These are phyloP conservation scores for Dilophus febrilis DNA, from an alignment of 2,888 invertebrate species.

Conservation along the genomic window DNA sequence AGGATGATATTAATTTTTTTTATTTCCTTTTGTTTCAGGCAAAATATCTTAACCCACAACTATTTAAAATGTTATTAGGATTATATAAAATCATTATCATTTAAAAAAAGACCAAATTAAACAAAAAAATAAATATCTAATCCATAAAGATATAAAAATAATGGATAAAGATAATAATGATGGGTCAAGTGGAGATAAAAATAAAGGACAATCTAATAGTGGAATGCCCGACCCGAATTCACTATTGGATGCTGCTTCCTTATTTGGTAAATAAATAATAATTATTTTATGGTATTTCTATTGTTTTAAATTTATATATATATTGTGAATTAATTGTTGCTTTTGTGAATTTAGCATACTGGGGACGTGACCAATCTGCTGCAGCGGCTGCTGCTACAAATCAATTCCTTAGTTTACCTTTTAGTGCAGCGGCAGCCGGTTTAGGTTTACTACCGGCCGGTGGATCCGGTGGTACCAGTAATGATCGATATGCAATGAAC, in stretches of 20 bases:
- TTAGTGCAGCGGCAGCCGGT: conserved; percentile 29
- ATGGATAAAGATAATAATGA: no score
- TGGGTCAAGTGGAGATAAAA: no score
- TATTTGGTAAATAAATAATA: conserved; percentile 42
- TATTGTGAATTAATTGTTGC: conserved; percentile 3
- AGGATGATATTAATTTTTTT: no score
- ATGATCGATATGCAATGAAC: conserved; percentile 30
- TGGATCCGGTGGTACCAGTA: conserved; percentile 26
- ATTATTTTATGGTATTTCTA: background rate
- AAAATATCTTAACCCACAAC: no score
- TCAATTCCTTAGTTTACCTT: conserved; percentile 29
- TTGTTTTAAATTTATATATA: no score
- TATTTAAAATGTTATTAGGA: no score
- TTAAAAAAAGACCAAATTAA: no score
- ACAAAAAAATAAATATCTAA: no score
- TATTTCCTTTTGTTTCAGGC: no score
- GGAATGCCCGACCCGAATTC: conserved; percentile 38
- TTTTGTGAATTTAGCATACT: conserved; percentile 47
- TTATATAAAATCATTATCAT: no score
- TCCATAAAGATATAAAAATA: no score
- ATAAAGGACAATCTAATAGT: no score
- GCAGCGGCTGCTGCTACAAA: conserved; percentile 29
- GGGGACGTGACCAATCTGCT: conserved; percentile 48
- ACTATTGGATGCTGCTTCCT: conserved; percentile 62
- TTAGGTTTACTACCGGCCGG: conserved; percentile 22